Percentiles rank a stretch among this genome's conserved stretches.
These are phyloP conservation scores for Rhagoletis pomonella DNA, from an alignment of 1,140 invertebrate species.

Conservation along the genomic window DNA sequence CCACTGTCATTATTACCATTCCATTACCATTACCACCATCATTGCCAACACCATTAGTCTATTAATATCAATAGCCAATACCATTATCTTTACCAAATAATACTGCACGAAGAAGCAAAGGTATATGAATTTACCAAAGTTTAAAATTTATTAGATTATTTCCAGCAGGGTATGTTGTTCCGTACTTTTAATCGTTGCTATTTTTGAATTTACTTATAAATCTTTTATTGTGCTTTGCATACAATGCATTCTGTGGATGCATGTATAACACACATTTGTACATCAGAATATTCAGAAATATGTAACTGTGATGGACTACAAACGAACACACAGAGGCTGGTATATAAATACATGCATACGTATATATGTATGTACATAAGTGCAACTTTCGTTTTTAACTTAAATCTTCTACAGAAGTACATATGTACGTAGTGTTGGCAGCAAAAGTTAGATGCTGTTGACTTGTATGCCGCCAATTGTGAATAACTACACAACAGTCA, in stretches of 20 bases:
- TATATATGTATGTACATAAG: neutral
- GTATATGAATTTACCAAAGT: too few species aligned
- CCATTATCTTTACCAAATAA: too few species aligned
- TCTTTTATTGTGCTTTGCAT: slow-evolving; percentile 1
- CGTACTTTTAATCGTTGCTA: neutral
- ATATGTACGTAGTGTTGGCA: neutral
- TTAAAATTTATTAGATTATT: too few species aligned
- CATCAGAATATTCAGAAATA: neutral
- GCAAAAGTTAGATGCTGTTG: slow-evolving; percentile 1
- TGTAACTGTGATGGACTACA: too few species aligned
- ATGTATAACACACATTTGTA: neutral
- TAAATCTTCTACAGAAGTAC: neutral
- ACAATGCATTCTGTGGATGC: neutral
- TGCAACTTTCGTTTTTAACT: slow-evolving; percentile 33
- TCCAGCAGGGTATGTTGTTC: too few species aligned
- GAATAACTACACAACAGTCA: slow-evolving; percentile 2
- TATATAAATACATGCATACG: neutral
- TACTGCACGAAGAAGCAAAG: too few species aligned
- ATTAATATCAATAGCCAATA: too few species aligned
- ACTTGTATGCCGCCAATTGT: neutral
- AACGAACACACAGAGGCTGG: neutral
- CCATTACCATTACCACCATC: too few species aligned
- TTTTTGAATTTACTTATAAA: slow-evolving; percentile 42
- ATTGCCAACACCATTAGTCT: too few species aligned
- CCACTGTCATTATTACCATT: too few species aligned